Evolutionary conservation across 2,113 vertebrate genomes (phyloP), one percentile per base, ranked within the genome.

Genomic region (Psettodes erumei): DNA sequence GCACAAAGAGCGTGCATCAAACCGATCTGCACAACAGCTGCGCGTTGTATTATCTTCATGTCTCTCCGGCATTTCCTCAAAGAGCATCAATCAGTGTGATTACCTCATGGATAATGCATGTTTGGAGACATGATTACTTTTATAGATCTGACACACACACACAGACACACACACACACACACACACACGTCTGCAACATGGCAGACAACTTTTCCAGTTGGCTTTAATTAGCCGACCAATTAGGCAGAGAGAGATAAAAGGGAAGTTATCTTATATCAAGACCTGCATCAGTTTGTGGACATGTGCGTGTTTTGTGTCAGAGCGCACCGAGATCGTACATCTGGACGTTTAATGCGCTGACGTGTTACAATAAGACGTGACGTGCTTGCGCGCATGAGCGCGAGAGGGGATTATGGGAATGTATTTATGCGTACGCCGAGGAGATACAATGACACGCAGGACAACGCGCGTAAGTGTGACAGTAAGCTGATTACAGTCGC

Each of bases 171-270:
- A n/a, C n/a, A n/a, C n/a, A n/a, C n/a, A n/a, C n/a, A n/a, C n/a
- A n/a, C n/a, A n/a, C n/a, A n/a, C n/a, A n/a, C n/a, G n/a, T 64
- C 71, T 28, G 16, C 30, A 37, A 58, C 18, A 68, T 47, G 51
- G 51, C 65, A 67, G 63, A 81, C 74, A 62, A 58, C 68, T 62
- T 79, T 83, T 87, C 78, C 73, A 77, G 86, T 83, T 84, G 50
- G 37, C 73, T 85, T 84, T 80, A 91, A 93, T 92, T 91, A 90
- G 82, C 71, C 35, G 50, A 67, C 65, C 86, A 90, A 90, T 93
- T 89, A 82, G 61, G 76, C 84, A 71, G 81, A 90, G 90, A 88
- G 63, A 73, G 71, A 28, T n/a, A n/a, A n/a, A n/a, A n/a, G n/a
- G n/a, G n/a, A n/a, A n/a, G n/a, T 40, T 45, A 63, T 53, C 5